Percentiles rank a stretch among this genome's conserved stretches.
Evolutionary conservation across 1,140 invertebrate genomes (phyloP).

Genomic region (Temnothorax longispinosus): DNA sequence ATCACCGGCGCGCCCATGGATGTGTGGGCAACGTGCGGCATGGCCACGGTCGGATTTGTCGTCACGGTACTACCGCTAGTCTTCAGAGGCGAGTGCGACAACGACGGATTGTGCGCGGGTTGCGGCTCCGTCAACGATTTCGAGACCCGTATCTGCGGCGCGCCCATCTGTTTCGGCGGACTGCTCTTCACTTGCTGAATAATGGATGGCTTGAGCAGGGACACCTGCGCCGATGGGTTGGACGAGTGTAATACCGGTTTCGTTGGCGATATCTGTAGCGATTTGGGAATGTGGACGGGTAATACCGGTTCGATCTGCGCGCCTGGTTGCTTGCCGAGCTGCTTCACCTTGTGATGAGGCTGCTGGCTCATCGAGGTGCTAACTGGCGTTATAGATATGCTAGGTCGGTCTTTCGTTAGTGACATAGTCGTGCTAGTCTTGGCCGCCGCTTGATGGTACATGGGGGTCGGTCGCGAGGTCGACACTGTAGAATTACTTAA

Average conservation of each 20-base stretch:
- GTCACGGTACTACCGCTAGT: conserved; percentile 26
- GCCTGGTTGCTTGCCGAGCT: conserved; percentile 53
- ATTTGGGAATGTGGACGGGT: conserved; percentile 65
- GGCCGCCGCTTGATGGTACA: conserved; percentile 68
- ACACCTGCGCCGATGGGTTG: conserved; percentile 70
- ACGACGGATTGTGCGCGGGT: conserved; percentile 76
- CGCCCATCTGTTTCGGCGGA: conserved; percentile 74
- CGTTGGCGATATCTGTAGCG: conserved; percentile 60
- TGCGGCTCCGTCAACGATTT: conserved; percentile 80
- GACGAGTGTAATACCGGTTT: conserved; percentile 66
- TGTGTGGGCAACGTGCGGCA: conserved; percentile 63
- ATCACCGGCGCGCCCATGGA: conserved; percentile 62
- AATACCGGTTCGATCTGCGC: conserved; percentile 61
- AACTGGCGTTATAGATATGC: conserved; percentile 83
- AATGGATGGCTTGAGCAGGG: conserved; percentile 77
- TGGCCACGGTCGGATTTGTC: conserved; percentile 27
- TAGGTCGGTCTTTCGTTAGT: conserved; percentile 79
- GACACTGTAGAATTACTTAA: conserved; percentile 64
- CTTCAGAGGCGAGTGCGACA: conserved; percentile 73
- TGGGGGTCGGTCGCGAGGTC: conserved; percentile 56
- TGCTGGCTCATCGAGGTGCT: conserved; percentile 65
- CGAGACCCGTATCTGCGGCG: conserved; percentile 80
- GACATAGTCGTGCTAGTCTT: conserved; percentile 65
- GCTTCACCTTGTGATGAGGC: conserved; percentile 69
- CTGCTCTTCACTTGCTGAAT: conserved; percentile 70